Conservation (phyloP, 1,140 invertebrate genomes). For the Eufriesea mexicana region DNA sequence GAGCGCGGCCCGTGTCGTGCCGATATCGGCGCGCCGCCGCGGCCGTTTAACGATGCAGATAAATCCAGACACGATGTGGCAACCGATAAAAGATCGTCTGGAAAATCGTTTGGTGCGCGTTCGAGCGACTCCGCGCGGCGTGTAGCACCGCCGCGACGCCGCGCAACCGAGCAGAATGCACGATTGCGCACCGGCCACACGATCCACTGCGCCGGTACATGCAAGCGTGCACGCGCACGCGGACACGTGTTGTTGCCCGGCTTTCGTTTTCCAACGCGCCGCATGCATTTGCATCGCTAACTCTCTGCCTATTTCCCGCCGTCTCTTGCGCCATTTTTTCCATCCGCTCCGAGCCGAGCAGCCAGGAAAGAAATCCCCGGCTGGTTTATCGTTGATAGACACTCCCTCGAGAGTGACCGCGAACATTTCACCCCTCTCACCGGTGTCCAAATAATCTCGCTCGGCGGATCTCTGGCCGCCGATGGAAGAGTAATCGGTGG, state of each 20-base stretch:
- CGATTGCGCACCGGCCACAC: constrained; percentile 29
- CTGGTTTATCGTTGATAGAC: too few relatives aligned
- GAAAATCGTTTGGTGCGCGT: constrained; percentile 62
- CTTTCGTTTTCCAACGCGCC: constrained; percentile 19
- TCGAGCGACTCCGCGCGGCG: constrained; percentile 28
- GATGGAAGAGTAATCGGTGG: constrained; percentile 20
- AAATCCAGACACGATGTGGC: constrained; percentile 58
- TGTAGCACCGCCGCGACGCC: background rate
- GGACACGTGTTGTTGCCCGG: background rate
- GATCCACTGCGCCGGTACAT: background rate
- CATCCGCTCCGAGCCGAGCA: too few relatives aligned
- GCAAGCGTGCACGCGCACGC: background rate
- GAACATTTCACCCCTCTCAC: background rate
- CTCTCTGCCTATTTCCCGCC: background rate
- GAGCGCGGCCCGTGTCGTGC: constrained; percentile 16
- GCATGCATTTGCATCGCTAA: constrained; percentile 17
- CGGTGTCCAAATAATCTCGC: background rate
- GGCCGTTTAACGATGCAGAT: constrained; percentile 53
- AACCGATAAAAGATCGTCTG: constrained; percentile 66
- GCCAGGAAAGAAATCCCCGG: too few relatives aligned
- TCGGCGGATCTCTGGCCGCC: background rate
- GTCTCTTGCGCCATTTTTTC: background rate
- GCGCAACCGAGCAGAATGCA: constrained; percentile 43
- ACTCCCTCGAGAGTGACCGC: background rate
- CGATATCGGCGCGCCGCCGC: constrained; percentile 28